Conservation (phyloP, 1,140 invertebrate genomes). For the Heliconius nattereri region DNA sequence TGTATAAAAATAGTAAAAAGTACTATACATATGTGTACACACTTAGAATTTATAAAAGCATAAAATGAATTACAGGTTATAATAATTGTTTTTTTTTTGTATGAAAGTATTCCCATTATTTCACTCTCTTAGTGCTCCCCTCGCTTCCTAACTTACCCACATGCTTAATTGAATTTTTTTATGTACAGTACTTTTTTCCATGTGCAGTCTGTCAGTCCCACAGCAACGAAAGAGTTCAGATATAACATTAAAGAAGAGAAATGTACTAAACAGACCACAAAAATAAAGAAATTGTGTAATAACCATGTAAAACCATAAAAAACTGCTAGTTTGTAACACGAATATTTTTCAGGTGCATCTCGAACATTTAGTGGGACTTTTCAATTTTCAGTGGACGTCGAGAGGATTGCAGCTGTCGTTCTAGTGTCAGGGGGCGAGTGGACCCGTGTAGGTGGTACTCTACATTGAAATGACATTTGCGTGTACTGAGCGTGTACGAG, state of each 20-base stretch:
- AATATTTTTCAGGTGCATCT: conserved; percentile 6
- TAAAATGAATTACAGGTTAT: too few species aligned
- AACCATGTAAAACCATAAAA: neutral
- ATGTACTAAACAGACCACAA: neutral
- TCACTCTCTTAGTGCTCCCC: too few species aligned
- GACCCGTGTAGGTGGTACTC: conserved; percentile 8
- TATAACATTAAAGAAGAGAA: too few species aligned
- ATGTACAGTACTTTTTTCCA: too few species aligned
- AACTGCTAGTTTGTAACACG: neutral
- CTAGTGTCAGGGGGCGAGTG: neutral
- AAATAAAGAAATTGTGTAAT: neutral
- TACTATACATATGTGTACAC: neutral
- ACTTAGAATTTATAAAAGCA: too few species aligned
- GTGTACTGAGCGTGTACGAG: neutral
- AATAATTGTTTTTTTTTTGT: too few species aligned
- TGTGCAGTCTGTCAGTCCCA: too few species aligned
- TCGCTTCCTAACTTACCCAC: too few species aligned
- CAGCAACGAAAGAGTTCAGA: too few species aligned
- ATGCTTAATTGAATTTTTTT: too few species aligned
- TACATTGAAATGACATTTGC: conserved; percentile 7
- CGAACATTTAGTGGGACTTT: conserved; percentile 5
- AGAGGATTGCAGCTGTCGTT: conserved; percentile 15
- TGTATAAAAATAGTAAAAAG: neutral
- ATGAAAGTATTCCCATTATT: too few species aligned
- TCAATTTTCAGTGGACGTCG: conserved; percentile 10